Conservation (phyloP, 2,113 vertebrate species). For the Perca flavescens region DNA sequence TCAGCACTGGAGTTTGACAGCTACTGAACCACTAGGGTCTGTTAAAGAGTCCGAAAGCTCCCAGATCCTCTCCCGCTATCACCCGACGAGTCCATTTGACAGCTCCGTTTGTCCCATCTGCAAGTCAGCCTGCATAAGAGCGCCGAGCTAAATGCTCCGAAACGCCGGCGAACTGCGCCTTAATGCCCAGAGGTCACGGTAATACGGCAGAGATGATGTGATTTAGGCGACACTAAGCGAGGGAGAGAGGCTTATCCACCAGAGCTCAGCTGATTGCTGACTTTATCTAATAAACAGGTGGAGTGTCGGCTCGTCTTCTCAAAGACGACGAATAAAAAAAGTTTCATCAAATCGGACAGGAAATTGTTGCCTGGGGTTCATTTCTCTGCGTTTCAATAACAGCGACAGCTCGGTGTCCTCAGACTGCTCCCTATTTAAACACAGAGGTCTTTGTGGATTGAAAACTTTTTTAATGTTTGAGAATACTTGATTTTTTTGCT, state of each 20-base stretch:
- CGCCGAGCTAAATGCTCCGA: background rate
- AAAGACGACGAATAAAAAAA: slow-evolving; percentile 9
- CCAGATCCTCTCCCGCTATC: background rate
- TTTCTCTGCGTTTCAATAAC: slow-evolving; percentile 14
- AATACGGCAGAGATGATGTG: slow-evolving; percentile 42
- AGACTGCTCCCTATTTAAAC: background rate
- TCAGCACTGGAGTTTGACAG: background rate
- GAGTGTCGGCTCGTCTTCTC: slow-evolving; percentile 22
- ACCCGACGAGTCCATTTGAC: background rate
- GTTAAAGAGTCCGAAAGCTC: background rate
- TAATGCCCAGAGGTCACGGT: slow-evolving; percentile 41
- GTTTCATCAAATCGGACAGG: slow-evolving; percentile 35
- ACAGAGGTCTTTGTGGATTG: background rate
- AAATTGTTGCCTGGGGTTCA: slow-evolving; percentile 28
- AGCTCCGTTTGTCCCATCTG: slow-evolving; percentile 14
- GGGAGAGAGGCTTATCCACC: slow-evolving; percentile 45
- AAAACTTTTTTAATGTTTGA: background rate
- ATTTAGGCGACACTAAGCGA: slow-evolving; percentile 31
- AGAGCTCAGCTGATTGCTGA: slow-evolving; percentile 47
- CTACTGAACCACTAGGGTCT: background rate
- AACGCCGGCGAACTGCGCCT: background rate
- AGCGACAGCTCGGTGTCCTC: background rate
- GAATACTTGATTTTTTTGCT: background rate
- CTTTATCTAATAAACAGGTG: slow-evolving; percentile 65
- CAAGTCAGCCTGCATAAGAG: slow-evolving; percentile 3